These are phyloP conservation scores for Eulemur mongoz DNA, from an alignment of 2,797 vertebrate genomes.

Conservation along the genomic window DNA sequence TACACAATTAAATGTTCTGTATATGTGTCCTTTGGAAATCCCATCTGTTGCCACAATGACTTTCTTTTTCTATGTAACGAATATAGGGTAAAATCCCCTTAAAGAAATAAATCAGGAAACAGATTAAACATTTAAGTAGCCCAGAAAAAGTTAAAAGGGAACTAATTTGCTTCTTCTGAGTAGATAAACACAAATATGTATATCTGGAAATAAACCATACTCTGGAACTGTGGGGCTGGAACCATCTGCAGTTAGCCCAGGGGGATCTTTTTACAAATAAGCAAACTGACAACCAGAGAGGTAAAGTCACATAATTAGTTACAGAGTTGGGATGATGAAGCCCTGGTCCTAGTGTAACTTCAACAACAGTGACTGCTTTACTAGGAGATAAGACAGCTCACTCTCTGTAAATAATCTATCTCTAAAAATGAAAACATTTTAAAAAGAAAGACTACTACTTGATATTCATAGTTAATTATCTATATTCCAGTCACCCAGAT, in stretches of 20 bases:
- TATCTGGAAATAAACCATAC: background rate
- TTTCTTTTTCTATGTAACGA: background rate
- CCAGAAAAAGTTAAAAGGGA: background rate
- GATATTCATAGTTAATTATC: background rate
- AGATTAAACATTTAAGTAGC: constrained; percentile 22
- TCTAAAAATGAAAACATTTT: background rate
- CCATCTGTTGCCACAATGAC: background rate
- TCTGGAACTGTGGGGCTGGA: background rate
- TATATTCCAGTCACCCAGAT: background rate
- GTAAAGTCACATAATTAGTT: background rate
- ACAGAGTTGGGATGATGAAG: background rate
- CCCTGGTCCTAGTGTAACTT: background rate
- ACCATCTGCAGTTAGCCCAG: background rate
- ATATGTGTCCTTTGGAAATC: background rate
- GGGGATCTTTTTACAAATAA: background rate
- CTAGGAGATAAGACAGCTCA: background rate
- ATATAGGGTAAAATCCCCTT: background rate
- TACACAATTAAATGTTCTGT: background rate
- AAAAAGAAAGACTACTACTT: background rate
- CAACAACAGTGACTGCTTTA: background rate
- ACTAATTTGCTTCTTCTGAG: background rate
- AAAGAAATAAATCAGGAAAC: background rate
- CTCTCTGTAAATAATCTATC: background rate
- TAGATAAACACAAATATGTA: background rate
- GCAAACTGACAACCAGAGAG: background rate